Evolutionary conservation across 2,113 vertebrate genomes (phyloP).

Genomic region (Elanoides forficatus): DNA sequence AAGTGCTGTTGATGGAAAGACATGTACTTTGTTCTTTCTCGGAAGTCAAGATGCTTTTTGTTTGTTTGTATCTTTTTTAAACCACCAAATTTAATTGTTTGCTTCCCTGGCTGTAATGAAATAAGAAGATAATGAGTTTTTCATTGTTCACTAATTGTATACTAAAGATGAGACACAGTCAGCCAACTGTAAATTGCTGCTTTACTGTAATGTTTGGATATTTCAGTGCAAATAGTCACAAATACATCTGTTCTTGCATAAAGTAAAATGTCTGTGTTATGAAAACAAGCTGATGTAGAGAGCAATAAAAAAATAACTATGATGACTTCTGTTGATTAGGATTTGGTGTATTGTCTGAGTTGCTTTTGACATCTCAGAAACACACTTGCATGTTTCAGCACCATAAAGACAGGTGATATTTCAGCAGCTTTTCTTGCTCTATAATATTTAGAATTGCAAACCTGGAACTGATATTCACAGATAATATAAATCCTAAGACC

Average conservation of each 20-base stretch:
- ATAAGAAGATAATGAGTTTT: slow-evolving; percentile 71
- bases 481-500: slow-evolving; percentile 27
- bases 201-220: slow-evolving; percentile 68
- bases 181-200: slow-evolving; percentile 72
- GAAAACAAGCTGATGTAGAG: slow-evolving; percentile 70
- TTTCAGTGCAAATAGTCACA: slow-evolving; percentile 72
- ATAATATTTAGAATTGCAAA: slow-evolving; percentile 34
- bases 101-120: slow-evolving; percentile 65
- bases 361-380: slow-evolving; percentile 12
- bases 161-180: slow-evolving; percentile 66
- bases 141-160: slow-evolving; percentile 76
- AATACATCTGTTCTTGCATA: slow-evolving; percentile 75
- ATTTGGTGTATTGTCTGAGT: slow-evolving; percentile 29
- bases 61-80: slow-evolving; percentile 29
- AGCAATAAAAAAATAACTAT: slow-evolving; percentile 65
- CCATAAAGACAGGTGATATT: not conserved
- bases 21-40: slow-evolving; percentile 16
- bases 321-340: slow-evolving; percentile 56
- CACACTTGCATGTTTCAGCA: not conserved
- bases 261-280: slow-evolving; percentile 68
- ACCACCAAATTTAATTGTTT: slow-evolving; percentile 66
- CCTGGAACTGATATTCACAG: slow-evolving; percentile 20
- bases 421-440: not conserved
- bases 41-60: slow-evolving; percentile 35
- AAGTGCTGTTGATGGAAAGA: not conserved